A percentile compares a stretch with the other conserved stretches of the same genome.
Evolutionary conservation across 2,113 vertebrate species (phyloP).

Genomic region (Okapia johnstoni): DNA sequence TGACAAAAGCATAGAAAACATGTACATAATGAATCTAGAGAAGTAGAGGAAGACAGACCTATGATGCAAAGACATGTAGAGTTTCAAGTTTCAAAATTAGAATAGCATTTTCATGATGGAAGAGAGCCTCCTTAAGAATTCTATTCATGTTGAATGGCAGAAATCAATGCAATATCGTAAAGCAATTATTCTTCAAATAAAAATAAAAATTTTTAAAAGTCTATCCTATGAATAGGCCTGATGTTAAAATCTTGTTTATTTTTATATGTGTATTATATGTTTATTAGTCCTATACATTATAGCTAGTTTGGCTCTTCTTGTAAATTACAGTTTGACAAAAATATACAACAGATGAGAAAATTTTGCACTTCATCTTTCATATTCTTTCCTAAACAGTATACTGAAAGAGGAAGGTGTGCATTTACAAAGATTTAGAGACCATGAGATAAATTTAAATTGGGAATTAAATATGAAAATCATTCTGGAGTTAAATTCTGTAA

Average conservation of each 20-base stretch:
- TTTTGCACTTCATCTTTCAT: neutral
- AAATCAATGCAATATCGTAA: neutral
- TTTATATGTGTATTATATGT: neutral
- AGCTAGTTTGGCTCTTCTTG: neutral
- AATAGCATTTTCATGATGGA: neutral
- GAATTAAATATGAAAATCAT: neutral
- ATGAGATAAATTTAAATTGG: conserved; percentile 15
- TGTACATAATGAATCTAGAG: neutral
- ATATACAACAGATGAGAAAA: neutral
- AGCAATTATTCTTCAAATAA: neutral
- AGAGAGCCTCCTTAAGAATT: neutral
- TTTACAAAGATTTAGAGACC: neutral
- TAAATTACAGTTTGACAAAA: neutral
- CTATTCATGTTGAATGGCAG: neutral
- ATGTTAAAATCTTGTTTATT: neutral
- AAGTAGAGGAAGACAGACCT: neutral
- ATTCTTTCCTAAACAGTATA: neutral
- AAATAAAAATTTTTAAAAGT: neutral
- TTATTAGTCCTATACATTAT: neutral
- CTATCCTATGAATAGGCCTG: neutral
- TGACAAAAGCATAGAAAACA: neutral
- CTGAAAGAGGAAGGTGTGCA: neutral
- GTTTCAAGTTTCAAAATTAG: neutral
- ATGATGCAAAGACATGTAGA: neutral
- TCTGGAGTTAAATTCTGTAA: neutral